Conservation (phyloP, 2,797 vertebrate genomes). For the Rhinella marina region DNA sequence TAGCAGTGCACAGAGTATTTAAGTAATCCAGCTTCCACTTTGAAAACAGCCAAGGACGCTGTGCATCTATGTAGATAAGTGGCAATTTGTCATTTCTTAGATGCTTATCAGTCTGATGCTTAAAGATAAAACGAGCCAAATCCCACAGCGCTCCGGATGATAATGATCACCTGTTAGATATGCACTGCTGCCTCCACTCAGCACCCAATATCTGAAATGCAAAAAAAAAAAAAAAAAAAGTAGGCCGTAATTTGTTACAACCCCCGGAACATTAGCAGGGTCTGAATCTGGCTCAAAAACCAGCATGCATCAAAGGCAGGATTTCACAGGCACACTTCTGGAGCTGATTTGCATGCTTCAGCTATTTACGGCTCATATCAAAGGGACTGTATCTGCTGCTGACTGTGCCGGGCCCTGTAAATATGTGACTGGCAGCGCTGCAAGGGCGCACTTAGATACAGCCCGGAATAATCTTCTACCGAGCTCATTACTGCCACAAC, state of each 20-base stretch:
- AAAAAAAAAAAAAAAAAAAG: background rate
- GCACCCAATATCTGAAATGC: background rate
- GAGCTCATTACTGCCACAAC: background rate
- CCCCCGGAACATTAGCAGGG: background rate
- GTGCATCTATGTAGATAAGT: background rate
- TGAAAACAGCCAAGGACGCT: background rate
- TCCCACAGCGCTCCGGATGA: background rate
- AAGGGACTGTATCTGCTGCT: slow-evolving; percentile 37
- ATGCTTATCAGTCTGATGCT: background rate
- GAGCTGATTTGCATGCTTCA: slow-evolving; percentile 41
- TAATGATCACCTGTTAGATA: background rate
- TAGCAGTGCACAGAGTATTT: background rate
- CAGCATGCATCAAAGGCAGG: slow-evolving; percentile 42
- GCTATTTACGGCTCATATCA: slow-evolving; percentile 44
- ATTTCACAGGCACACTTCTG: slow-evolving; percentile 13
- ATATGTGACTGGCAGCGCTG: slow-evolving; percentile 10
- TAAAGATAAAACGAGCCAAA: background rate
- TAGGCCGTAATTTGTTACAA: slow-evolving; percentile 21
- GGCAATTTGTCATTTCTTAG: slow-evolving; percentile 1
- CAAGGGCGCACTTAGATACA: background rate
- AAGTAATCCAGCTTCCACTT: background rate
- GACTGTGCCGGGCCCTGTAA: slow-evolving; percentile 3
- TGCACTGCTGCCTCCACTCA: too few species aligned
- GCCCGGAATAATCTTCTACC: background rate
- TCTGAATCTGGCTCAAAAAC: slow-evolving; percentile 28